Evolutionary conservation across 2,888 invertebrate genomes (phyloP).

Genomic region (Sussaba pulchella): DNA sequence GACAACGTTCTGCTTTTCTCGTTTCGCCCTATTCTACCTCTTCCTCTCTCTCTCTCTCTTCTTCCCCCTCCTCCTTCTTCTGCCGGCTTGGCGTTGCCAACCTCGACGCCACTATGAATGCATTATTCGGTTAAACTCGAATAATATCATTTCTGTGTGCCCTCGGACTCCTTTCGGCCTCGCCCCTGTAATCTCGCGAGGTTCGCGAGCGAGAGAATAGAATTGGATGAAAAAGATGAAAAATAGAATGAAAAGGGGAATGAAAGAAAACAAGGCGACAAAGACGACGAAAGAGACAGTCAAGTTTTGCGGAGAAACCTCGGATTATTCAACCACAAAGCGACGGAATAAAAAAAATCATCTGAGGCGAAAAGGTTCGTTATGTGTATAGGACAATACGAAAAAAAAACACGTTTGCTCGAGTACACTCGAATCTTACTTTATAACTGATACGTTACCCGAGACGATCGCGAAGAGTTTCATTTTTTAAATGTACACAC

Average conservation of each 20-base stretch:
- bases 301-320: slow-evolving; percentile 44
- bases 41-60: not conserved
- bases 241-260: not conserved
- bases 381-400: slow-evolving; percentile 23
- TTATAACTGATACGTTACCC: too few species aligned
- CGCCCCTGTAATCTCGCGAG: slow-evolving; percentile 52
- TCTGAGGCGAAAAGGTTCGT: slow-evolving; percentile 3
- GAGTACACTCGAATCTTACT: too few species aligned
- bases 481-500: too few species aligned
- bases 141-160: slow-evolving; percentile 61
- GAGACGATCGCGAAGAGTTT: too few species aligned
- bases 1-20: slow-evolving; percentile 43
- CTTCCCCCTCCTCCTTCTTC: not conserved
- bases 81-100: slow-evolving; percentile 39
- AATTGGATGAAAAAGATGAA: slow-evolving; percentile 2
- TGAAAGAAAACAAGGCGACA: not conserved
- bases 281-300: slow-evolving; percentile 11
- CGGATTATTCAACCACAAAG: slow-evolving; percentile 55
- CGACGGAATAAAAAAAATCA: slow-evolving; percentile 50
- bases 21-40: slow-evolving; percentile 12
- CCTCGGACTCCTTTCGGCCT: slow-evolving; percentile 23
- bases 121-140: slow-evolving; percentile 68
- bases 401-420: slow-evolving; percentile 9
- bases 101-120: slow-evolving; percentile 60
- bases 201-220: not conserved